Conservation (phyloP, 2,113 vertebrate species). For the Pagrus major region DNA sequence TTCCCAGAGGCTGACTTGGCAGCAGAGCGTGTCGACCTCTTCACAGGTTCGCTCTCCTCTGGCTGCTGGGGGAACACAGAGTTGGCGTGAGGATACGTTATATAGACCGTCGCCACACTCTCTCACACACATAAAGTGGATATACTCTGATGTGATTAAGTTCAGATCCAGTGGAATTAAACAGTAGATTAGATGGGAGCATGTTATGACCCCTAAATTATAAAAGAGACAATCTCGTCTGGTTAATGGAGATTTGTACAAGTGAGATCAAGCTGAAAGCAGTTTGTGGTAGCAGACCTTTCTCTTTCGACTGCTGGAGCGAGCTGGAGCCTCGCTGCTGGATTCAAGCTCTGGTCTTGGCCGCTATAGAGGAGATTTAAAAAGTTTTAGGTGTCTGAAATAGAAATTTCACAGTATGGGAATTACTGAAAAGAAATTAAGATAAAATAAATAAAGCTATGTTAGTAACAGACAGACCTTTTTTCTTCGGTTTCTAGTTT, state of each 20-base stretch:
- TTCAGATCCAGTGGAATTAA: slow-evolving; percentile 62
- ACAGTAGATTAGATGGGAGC: slow-evolving; percentile 59
- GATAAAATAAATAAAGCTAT: not conserved
- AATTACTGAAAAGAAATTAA: not conserved
- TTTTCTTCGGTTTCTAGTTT: slow-evolving; percentile 52
- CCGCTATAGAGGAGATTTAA: slow-evolving; percentile 27
- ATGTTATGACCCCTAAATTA: slow-evolving; percentile 56
- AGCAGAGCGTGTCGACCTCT: slow-evolving; percentile 78
- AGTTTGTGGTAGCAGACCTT: slow-evolving; percentile 67
- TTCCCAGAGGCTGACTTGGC: slow-evolving; percentile 79
- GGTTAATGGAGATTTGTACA: slow-evolving; percentile 39
- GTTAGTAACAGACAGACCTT: slow-evolving; percentile 78
- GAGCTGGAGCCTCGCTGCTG: slow-evolving; percentile 4
- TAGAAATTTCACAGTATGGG: not conserved
- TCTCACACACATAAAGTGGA: slow-evolving; percentile 10
- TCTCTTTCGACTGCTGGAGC: slow-evolving; percentile 56
- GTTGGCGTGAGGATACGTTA: slow-evolving; percentile 48
- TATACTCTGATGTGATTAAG: slow-evolving; percentile 33
- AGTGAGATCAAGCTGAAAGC: slow-evolving; percentile 37
- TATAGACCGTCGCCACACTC: not conserved
- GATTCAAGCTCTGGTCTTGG: not conserved
- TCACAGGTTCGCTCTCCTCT: slow-evolving; percentile 65
- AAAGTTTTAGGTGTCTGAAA: slow-evolving; percentile 6
- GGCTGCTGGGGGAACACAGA: slow-evolving; percentile 72
- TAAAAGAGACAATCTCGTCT: slow-evolving; percentile 24